These are phyloP conservation scores for Xylocopa sonorina DNA, from an alignment of 1,140 invertebrate genomes.

Conservation along the genomic window DNA sequence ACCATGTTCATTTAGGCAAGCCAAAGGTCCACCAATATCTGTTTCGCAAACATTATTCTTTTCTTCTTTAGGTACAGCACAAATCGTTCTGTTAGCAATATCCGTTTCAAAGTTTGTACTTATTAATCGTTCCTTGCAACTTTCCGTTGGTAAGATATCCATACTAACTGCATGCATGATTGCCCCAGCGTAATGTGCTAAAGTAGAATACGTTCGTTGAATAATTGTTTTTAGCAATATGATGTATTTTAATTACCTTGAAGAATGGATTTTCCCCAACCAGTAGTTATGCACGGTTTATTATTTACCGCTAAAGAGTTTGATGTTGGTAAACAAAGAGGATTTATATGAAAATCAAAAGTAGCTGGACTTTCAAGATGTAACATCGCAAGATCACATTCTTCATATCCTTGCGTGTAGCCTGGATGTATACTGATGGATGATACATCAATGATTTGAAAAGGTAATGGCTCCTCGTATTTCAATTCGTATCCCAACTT, in stretches of 20 bases:
- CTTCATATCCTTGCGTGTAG: slow-evolving; percentile 84
- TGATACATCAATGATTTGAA: slow-evolving; percentile 88
- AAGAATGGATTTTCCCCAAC: slow-evolving; percentile 91
- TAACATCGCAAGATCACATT: slow-evolving; percentile 89
- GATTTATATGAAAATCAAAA: slow-evolving; percentile 87
- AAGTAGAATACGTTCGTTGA: slow-evolving; percentile 70
- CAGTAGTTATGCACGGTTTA: slow-evolving; percentile 88
- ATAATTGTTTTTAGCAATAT: too few species aligned
- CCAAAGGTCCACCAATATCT: slow-evolving; percentile 89
- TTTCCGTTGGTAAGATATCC: slow-evolving; percentile 83
- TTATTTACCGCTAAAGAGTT: slow-evolving; percentile 60
- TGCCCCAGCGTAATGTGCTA: slow-evolving; percentile 87
- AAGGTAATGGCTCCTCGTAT: slow-evolving; percentile 88
- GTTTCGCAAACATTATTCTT: slow-evolving; percentile 83
- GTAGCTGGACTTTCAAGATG: slow-evolving; percentile 84
- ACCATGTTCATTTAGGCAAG: slow-evolving; percentile 87
- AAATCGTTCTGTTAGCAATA: slow-evolving; percentile 72
- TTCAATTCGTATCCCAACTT: slow-evolving; percentile 87
- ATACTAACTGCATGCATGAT: slow-evolving; percentile 89
- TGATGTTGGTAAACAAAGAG: slow-evolving; percentile 86
- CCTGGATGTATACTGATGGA: slow-evolving; percentile 88
- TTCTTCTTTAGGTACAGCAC: slow-evolving; percentile 70
- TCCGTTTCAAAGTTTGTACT: slow-evolving; percentile 61
- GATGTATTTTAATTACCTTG: slow-evolving; percentile 86
- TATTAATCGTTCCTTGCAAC: slow-evolving; percentile 81